Evolutionary conservation across 2,113 vertebrate genomes (phyloP), one percentile per base, ranked within the genome.

Genomic region (Leptosomus discolor): DNA sequence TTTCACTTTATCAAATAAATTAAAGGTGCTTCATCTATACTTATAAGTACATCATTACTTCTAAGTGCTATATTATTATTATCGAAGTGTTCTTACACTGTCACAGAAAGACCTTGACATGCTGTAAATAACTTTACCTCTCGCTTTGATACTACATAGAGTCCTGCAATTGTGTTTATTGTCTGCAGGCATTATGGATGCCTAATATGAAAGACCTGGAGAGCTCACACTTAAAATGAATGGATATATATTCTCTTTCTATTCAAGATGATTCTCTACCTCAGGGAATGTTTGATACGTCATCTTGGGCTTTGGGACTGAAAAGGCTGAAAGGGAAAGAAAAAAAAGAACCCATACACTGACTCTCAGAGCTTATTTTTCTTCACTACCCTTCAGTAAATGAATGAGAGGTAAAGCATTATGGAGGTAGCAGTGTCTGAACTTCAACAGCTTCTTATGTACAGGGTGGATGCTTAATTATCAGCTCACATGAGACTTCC

Each of bases 71-170:
- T 97, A 94, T 96, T 97, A 83, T 97, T 97, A 90, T 95, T 96
- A 96, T 97, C 20, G 13, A 79, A 94, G 94, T 58, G 94, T 96
- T 96, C 95, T 95, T 90, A 77, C 51, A 81, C 95, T 57, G 69
- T 96, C 93, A 68, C 88, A 45, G 96, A 73, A 80, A 97, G 98
- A 98, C 98, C 98, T 98, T 98, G 98, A 98, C 98, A 97, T 69
- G 53, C 74, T 85, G 92, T 58, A 90, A 94, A 91, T 94, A 87
- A 76, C 89, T 53, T 94, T 69, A 93, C 95, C 96, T 97, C 94
- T 97, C 41, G 51, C 96, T 94, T 94, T 71, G 94, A 97, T 96
- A 96, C 92, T 71, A 27, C 97, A 90, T 48, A 61, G 77, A 80
- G 94, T 61, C 64, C 83, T n/a, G 22, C 58, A 97, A 76, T 78